Evolutionary conservation across 2,888 invertebrate species (phyloP).

Genomic region (Torymus auratus): DNA sequence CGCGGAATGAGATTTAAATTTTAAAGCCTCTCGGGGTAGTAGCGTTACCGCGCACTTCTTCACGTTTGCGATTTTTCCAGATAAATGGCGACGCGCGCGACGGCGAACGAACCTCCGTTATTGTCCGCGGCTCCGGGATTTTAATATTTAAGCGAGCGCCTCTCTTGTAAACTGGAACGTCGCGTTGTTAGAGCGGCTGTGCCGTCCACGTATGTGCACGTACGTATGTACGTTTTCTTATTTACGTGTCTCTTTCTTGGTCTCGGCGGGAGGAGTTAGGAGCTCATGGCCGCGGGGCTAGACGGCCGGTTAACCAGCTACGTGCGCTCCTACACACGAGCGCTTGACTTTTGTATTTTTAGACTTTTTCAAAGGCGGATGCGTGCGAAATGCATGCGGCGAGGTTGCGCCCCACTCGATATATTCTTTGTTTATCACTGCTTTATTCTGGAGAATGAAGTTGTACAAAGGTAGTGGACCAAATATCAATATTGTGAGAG

Average conservation of each 20-base stretch:
- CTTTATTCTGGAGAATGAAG: no score
- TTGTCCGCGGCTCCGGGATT: slow-evolving; percentile 46
- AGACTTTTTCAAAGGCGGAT: background rate
- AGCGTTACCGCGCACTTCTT: slow-evolving; percentile 65
- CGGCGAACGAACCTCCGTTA: slow-evolving; percentile 32
- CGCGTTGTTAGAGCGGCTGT: slow-evolving; percentile 38
- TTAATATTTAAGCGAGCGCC: slow-evolving; percentile 62
- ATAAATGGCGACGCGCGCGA: slow-evolving; percentile 6
- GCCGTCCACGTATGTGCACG: background rate
- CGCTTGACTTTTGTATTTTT: slow-evolving; percentile 26
- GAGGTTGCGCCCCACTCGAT: background rate
- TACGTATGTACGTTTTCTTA: slow-evolving; percentile 33
- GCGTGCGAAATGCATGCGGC: background rate
- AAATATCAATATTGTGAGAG: no score
- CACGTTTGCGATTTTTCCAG: slow-evolving; percentile 55
- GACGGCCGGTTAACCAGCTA: slow-evolving; percentile 43
- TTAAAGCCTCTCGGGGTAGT: slow-evolving; percentile 62
- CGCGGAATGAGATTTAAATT: slow-evolving; percentile 66
- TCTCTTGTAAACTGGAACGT: slow-evolving; percentile 51
- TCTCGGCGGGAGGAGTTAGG: no score
- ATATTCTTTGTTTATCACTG: no score
- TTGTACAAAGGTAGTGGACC: no score
- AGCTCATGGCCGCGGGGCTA: slow-evolving; percentile 20
- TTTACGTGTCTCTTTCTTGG: slow-evolving; percentile 29
- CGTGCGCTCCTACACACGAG: background rate